Evolutionary conservation across 2,797 vertebrate species (phyloP).

Genomic region (Propithecus perrieri): DNA sequence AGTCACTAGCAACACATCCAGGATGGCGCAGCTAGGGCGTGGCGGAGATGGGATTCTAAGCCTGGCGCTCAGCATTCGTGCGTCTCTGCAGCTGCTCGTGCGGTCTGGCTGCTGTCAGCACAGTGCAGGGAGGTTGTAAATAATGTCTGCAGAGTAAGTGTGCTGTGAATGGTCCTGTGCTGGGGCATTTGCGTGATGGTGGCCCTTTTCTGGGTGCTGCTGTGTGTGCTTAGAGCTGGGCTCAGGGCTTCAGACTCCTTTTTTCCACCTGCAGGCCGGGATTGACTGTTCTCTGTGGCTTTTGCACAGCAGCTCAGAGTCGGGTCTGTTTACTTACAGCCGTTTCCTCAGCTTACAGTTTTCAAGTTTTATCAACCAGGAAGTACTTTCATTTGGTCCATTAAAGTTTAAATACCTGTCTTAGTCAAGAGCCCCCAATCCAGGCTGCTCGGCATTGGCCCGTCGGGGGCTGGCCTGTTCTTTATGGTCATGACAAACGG

Average conservation of each 20-base stretch:
- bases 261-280: not conserved
- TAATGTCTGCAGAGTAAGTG: not conserved
- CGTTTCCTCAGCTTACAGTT: not conserved
- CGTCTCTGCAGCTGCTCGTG: not conserved
- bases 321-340: not conserved
- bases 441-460: not conserved
- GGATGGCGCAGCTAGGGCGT: fast-evolving
- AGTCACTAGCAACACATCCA: not conserved
- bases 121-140: not conserved
- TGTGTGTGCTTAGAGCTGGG: too few species aligned
- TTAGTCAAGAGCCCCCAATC: not conserved
- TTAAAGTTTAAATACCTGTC: constrained; percentile 13
- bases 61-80: fast-evolving
- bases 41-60: not conserved
- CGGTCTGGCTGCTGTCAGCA: not conserved
- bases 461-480: not conserved
- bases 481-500: not conserved
- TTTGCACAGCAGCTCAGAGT: not conserved
- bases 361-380: not conserved
- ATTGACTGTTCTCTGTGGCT: not conserved
- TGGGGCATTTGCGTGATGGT: fast-evolving
- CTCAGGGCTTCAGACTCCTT: not conserved
- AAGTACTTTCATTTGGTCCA: not conserved
- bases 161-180: not conserved
- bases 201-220: not conserved